phyloP scores from a whole-genome alignment of 2,113 vertebrate genomes.

The Uropsilus gracilis region DNA sequence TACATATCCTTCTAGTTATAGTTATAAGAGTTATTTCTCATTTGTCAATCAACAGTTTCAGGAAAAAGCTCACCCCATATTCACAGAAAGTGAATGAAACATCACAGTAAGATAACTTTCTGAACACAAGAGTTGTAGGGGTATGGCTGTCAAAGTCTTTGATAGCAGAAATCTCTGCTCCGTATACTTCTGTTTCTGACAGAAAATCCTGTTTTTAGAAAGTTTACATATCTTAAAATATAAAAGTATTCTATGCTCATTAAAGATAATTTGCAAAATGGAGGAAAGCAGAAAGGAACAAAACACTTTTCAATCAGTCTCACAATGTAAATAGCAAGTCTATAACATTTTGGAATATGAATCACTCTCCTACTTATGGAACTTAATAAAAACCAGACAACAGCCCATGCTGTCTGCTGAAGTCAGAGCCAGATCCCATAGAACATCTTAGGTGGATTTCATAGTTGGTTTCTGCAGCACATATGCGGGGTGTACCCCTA shows the following conservation, averaged over 20 bases:
- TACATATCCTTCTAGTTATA: background rate
- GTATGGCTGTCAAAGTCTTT: background rate
- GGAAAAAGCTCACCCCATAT: background rate
- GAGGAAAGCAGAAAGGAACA: slow-evolving; percentile 54
- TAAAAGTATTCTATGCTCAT: slow-evolving; percentile 28
- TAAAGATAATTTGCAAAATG: slow-evolving; percentile 40
- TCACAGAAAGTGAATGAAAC: background rate
- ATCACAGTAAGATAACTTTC: background rate
- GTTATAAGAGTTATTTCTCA: background rate
- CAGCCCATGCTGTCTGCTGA: background rate
- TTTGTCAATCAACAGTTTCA: background rate
- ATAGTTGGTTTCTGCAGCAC: background rate
- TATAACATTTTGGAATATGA: slow-evolving; percentile 57
- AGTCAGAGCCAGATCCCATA: slow-evolving; percentile 42
- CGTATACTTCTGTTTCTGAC: background rate
- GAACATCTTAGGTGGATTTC: slow-evolving; percentile 37
- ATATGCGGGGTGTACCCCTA: fast-evolving
- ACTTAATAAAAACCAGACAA: slow-evolving; percentile 67
- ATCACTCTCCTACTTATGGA: slow-evolving; percentile 49
- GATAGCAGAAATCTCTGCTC: background rate
- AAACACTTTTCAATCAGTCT: slow-evolving; percentile 54
- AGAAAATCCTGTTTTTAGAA: background rate
- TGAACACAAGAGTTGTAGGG: background rate
- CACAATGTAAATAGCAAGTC: slow-evolving; percentile 44
- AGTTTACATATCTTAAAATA: background rate